Conservation (phyloP, 2,797 vertebrate species). For the Nasua narica region DNA sequence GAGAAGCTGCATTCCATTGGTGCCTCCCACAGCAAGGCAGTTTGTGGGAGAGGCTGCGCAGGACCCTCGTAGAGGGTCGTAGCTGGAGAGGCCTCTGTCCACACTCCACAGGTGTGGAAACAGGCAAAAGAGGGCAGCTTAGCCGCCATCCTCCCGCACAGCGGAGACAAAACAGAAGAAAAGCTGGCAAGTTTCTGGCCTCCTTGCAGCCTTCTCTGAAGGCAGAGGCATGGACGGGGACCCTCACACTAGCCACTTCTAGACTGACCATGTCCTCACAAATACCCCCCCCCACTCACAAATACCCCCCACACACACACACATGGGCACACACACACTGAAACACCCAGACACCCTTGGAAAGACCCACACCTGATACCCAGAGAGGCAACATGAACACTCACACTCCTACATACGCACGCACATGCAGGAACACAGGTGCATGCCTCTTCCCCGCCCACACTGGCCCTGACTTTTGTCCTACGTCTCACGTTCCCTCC, state of each 20-base stretch:
- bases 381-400: background rate
- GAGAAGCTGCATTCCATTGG: rapidly evolving
- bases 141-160: background rate
- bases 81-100: background rate
- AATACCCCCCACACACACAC: no score
- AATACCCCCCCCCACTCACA: rapidly evolving
- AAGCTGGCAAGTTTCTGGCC: background rate
- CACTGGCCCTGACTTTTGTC: no score
- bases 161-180: background rate
- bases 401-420: no score
- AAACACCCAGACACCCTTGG: background rate
- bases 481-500: background rate
- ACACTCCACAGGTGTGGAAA: background rate
- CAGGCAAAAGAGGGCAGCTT: background rate
- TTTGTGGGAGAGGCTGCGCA: background rate
- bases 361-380: background rate
- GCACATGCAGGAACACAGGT: background rate
- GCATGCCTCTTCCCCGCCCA: background rate
- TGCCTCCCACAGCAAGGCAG: background rate
- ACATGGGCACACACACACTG: rapidly evolving
- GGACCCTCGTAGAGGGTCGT: rapidly evolving
- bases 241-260: background rate
- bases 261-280: no score
- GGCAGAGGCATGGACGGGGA: background rate
- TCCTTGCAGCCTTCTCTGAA: background rate